Percentiles rank a stretch among this genome's conserved stretches.
Evolutionary conservation across 2,797 vertebrate species (phyloP).

Genomic region (Onychomys arenicola): DNA sequence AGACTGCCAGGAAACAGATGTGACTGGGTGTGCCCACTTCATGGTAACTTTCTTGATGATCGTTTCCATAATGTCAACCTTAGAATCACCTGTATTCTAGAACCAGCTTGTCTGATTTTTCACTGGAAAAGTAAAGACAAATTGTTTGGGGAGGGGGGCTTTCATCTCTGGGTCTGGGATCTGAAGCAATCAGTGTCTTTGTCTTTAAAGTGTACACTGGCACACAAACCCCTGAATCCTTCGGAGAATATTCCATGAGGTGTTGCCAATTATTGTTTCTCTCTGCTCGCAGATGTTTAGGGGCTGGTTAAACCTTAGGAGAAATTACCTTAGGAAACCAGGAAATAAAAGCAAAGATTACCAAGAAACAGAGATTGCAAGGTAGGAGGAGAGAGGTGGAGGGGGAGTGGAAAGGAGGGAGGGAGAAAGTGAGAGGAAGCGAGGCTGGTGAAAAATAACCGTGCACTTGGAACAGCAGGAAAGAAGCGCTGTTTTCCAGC

Average conservation of each 20-base stretch:
- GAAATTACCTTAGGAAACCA: constrained; percentile 59
- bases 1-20: not conserved
- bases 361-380: constrained; percentile 70
- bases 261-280: constrained; percentile 59
- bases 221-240: not conserved
- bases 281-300: constrained; percentile 52
- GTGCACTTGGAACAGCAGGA: constrained; percentile 73
- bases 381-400: constrained; percentile 62
- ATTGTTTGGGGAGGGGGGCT: not conserved
- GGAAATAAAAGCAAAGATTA: constrained; percentile 73
- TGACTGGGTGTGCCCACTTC: not conserved
- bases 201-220: constrained; percentile 46
- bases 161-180: not conserved
- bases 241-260: accelerated
- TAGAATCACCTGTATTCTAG: not conserved
- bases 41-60: not conserved
- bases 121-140: not conserved
- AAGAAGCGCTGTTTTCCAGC: constrained; percentile 71
- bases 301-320: constrained; percentile 60
- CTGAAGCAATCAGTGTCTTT: constrained; percentile 38
- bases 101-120: not conserved
- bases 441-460: constrained; percentile 74
- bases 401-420: constrained; percentile 46
- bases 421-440: constrained; percentile 2
- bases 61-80: not conserved